phyloP scores from a whole-genome alignment of 2,888 invertebrate species.

The Melinaea menophilus region DNA sequence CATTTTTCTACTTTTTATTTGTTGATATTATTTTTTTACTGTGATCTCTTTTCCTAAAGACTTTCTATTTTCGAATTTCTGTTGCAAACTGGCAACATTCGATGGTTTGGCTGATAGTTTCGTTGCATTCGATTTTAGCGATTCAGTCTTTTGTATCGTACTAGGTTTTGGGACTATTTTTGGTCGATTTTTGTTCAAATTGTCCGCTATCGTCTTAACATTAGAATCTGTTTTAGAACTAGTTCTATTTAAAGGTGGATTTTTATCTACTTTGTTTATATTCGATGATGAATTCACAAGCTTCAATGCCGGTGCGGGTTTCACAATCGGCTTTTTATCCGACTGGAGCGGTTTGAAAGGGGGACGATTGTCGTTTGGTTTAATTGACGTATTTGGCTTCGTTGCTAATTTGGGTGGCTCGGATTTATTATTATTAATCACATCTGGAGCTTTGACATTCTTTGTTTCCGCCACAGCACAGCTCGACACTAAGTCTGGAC shows the following conservation, averaged over 20 bases:
- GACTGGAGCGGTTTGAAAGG: conserved; percentile 58
- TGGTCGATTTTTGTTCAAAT: conserved; percentile 69
- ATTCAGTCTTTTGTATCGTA: conserved; percentile 53
- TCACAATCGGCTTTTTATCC: conserved; percentile 60
- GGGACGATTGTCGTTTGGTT: conserved; percentile 63
- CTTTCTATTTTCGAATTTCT: conserved; percentile 84
- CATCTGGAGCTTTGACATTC: conserved; percentile 79
- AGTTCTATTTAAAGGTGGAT: conserved; percentile 50
- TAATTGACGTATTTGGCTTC: conserved; percentile 64
- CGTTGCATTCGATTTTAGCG: conserved; percentile 59
- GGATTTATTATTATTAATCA: conserved; percentile 71
- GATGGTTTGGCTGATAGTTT: conserved; percentile 79
- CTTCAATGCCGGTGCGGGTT: conserved; percentile 53
- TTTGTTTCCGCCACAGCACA: conserved; percentile 77
- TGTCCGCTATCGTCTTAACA: conserved; percentile 69
- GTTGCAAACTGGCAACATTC: conserved; percentile 86
- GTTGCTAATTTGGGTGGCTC: conserved; percentile 69
- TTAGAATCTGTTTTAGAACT: conserved; percentile 63
- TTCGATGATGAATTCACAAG: conserved; percentile 48
- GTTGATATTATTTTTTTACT: conserved; percentile 50
- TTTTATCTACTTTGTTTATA: conserved; percentile 52
- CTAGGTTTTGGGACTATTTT: conserved; percentile 70
- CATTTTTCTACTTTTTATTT: conserved; percentile 19
- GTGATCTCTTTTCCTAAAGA: conserved; percentile 66
- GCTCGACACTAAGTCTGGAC: conserved; percentile 85